Percentiles rank a stretch among this genome's conserved stretches.
phyloP scores from a whole-genome alignment of 2,113 vertebrate genomes.

The Vimba vimba region DNA sequence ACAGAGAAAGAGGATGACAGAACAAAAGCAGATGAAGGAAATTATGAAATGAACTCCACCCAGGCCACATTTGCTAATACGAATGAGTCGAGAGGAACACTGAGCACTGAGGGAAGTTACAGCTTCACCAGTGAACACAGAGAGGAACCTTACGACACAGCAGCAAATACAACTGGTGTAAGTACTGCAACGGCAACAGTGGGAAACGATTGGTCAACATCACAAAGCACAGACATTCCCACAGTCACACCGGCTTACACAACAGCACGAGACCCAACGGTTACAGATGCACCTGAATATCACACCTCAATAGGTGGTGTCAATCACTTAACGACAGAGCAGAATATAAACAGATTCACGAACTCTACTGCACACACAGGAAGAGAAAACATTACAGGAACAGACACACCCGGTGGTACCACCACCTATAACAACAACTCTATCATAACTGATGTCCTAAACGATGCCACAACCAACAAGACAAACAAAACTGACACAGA shows the following conservation, averaged over 20 bases:
- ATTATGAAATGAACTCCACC: conserved; percentile 28
- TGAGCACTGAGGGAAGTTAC: conserved; percentile 4
- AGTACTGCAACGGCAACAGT: neutral
- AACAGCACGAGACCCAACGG: neutral
- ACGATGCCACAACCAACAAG: neutral
- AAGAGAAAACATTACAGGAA: neutral
- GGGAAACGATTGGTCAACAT: neutral
- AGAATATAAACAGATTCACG: neutral
- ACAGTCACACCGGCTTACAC: neutral
- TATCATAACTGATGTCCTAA: neutral
- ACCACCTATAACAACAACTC: conserved; percentile 22
- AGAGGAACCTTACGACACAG: conserved; percentile 10
- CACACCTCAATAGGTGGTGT: neutral
- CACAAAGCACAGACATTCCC: neutral
- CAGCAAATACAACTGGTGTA: neutral
- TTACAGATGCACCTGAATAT: conserved; percentile 11
- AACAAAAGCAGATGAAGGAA: neutral
- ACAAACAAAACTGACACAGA: conserved; percentile 14
- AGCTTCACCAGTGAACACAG: conserved; percentile 13
- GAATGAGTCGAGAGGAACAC: conserved; percentile 24
- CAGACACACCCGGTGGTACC: neutral
- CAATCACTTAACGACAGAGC: neutral
- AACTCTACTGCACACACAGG: neutral
- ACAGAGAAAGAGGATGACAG: neutral
- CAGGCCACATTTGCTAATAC: neutral